Conservation (phyloP, 2,113 vertebrate genomes). For the Anarrhichthys ocellatus region DNA sequence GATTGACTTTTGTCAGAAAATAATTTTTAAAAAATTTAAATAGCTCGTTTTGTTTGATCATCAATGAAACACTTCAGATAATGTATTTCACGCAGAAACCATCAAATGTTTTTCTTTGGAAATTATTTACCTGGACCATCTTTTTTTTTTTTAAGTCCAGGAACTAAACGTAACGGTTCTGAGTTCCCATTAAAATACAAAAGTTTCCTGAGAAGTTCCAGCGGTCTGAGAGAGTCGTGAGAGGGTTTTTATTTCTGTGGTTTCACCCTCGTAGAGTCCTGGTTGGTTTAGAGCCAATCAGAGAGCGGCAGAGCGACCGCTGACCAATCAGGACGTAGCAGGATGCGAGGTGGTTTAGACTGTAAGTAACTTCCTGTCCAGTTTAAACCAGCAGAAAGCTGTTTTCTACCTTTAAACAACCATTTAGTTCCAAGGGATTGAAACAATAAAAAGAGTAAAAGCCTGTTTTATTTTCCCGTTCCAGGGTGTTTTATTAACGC, state of each 20-base stretch:
- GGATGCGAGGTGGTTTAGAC: background rate
- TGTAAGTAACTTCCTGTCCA: conserved; percentile 18
- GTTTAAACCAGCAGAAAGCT: conserved; percentile 11
- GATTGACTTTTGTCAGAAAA: background rate
- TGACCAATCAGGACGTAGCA: conserved; percentile 1
- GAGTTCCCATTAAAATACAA: no score
- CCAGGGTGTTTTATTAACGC: conserved; percentile 69
- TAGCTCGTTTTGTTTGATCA: background rate
- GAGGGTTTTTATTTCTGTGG: background rate
- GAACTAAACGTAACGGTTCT: no score
- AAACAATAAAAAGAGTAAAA: conserved; percentile 1
- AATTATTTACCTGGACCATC: no score
- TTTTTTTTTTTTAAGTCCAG: no score
- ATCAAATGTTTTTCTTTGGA: background rate
- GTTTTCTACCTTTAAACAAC: conserved; percentile 4
- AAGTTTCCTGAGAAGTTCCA: background rate
- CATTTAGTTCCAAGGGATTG: conserved; percentile 21
- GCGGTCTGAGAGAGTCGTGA: background rate
- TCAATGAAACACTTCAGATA: no score
- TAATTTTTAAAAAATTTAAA: background rate
- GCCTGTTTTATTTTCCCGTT: conserved; percentile 65
- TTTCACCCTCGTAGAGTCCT: background rate
- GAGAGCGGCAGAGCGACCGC: background rate
- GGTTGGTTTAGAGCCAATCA: conserved; percentile 20
- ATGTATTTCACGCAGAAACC: no score